These are phyloP conservation scores for Cyphomyrus plagiostoma DNA, from an alignment of 2,113 vertebrate species.

Conservation along the genomic window DNA sequence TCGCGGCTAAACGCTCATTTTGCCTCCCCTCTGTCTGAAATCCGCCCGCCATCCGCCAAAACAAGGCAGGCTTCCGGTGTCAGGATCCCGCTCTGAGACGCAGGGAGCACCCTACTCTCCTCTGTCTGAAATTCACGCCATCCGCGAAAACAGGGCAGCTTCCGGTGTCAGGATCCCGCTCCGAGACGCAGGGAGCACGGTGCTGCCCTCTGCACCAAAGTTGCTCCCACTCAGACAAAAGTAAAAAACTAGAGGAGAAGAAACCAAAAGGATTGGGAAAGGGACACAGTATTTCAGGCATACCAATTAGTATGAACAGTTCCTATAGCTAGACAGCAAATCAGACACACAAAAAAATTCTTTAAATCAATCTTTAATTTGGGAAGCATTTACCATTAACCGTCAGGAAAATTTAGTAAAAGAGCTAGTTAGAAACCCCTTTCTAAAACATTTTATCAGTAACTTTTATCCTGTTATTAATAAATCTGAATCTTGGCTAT, in stretches of 20 bases:
- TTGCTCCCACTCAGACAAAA: not conserved
- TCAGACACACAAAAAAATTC: not conserved
- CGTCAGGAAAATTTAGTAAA: not conserved
- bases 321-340: not conserved
- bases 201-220: not conserved
- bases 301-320: not conserved
- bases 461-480: not conserved
- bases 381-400: not conserved
- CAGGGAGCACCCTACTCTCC: conserved; percentile 2
- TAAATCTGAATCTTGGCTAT: not conserved
- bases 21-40: conserved; percentile 56
- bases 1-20: conserved; percentile 71
- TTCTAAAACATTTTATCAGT: not conserved
- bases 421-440: not conserved
- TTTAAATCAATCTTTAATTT: not conserved
- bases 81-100: conserved; percentile 36
- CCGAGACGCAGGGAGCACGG: conserved; percentile 23
- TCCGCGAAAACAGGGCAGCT: conserved; percentile 43
- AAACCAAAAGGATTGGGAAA: not conserved
- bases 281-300: not conserved
- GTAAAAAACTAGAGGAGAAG: not conserved
- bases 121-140: conserved; percentile 41
- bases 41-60: conserved; percentile 47
- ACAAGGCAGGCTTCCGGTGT: conserved; percentile 39
- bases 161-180: conserved; percentile 37